These are phyloP conservation scores for Rynchops niger DNA, from an alignment of 2,113 vertebrate species.

Conservation along the genomic window DNA sequence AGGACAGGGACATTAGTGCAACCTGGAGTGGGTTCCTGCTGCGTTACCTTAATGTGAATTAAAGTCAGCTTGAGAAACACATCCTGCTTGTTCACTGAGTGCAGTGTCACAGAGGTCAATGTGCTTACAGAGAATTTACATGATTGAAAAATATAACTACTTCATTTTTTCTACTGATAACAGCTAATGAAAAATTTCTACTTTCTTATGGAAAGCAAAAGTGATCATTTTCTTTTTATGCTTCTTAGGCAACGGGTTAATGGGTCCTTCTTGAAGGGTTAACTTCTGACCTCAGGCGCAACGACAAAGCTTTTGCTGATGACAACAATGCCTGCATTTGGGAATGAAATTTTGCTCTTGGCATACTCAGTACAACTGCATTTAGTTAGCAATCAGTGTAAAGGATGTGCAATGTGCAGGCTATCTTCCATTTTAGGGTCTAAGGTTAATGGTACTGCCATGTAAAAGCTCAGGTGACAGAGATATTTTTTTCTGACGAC, in stretches of 20 bases:
- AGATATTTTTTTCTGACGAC: background rate
- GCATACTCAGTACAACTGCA: background rate
- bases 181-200: background rate
- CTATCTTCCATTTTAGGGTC: background rate
- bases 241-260: background rate
- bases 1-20: background rate
- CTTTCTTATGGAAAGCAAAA: background rate
- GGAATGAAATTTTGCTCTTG: background rate
- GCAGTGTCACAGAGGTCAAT: background rate
- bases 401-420: background rate
- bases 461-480: background rate
- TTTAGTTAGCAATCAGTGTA: background rate
- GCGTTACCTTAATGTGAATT: background rate
- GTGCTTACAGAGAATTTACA: background rate
- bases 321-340: fast-evolving
- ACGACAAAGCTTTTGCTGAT: background rate
- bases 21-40: background rate
- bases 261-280: background rate
- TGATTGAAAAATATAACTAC: background rate
- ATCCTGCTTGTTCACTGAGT: background rate
- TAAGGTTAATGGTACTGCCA: background rate
- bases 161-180: background rate
- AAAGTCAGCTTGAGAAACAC: background rate
- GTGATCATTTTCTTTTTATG: background rate
- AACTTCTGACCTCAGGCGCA: background rate